Base-by-base conservation (phyloP, 2,888 invertebrate genomes). In the Drosophila birchii region DNA sequence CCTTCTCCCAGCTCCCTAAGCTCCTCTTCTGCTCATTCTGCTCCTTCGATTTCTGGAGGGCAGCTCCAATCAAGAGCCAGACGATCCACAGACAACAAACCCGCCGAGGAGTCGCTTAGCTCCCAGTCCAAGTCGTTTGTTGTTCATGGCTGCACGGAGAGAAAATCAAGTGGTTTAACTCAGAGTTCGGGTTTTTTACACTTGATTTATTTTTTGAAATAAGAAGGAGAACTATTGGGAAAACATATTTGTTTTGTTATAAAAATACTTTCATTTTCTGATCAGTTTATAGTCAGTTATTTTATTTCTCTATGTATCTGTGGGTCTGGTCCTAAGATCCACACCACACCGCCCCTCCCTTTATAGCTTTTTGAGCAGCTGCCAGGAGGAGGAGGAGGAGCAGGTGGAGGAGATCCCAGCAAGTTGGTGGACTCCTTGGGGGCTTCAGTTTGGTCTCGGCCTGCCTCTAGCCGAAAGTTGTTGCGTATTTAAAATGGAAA, bases 401-500 rank as follows among this genome's bases (percentile, higher is more conserved):
- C 44, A 8, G 44, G 16, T 23, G 44, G 34, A 45, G 41, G 60
- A 38, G 49, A 43, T 34, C 39, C 20, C 64, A 49, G 36, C 26
- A 18, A 29, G 55, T 34, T 45, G 34, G 55, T 54, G 39, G 55
- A 41, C 66, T 64, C 67, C 55, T 49, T 67, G 47, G 43, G 43
- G 55, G 54, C 36, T 32, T 39, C 44, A 47, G 77, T 67, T 29
- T 16, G 51, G 54, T 29, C 43, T n/a, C 44, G 53, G 79, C 68
- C 64, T 80, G 84, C 78, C 79, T 79, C 78, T 87, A 81, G 76
- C 84, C 78, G 81, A 86, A 88, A 84, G 87, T 87, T 86, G 86
- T 86, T 86, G 86, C 79, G 86, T 84, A 86, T 88, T 71, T 78
- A 81, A 85, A 86, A 86, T 86, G 88, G 86, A 88, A 86, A 86